Conservation (phyloP, 2,113 vertebrate species). For the Rallus limicola region DNA sequence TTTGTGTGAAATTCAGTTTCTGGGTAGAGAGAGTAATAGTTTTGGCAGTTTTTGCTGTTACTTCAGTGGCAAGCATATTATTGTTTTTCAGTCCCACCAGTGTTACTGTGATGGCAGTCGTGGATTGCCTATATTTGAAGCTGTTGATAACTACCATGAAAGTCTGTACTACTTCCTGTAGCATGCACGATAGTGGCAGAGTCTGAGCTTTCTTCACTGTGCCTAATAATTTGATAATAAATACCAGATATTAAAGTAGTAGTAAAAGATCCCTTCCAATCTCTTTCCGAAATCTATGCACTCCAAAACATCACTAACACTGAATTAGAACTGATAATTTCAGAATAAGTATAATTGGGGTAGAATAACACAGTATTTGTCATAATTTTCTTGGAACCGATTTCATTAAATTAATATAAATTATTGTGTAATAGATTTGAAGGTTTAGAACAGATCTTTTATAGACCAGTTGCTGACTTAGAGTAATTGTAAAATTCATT, state of each 20-base stretch:
- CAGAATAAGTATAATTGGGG: not conserved
- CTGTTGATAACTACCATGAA: not conserved
- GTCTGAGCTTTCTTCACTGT: not conserved
- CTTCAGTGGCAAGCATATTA: accelerated
- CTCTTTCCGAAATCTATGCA: not conserved
- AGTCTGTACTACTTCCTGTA: not conserved
- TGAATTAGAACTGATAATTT: not conserved
- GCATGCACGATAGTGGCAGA: not conserved
- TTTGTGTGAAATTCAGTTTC: not conserved
- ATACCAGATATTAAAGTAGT: not conserved
- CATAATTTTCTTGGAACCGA: not conserved
- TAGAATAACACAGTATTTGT: not conserved
- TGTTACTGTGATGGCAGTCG: not conserved
- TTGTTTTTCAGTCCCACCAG: not conserved
- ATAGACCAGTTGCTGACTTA: not conserved
- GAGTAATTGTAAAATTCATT: not conserved
- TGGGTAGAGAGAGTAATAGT: not conserved
- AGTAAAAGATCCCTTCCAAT: not conserved
- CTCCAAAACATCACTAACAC: not conserved
- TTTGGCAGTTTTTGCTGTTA: not conserved
- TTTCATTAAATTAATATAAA: not conserved
- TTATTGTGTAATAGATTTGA: not conserved
- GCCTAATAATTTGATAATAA: not conserved
- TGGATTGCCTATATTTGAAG: not conserved
- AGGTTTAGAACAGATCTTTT: not conserved